Percentiles rank a stretch among this genome's conserved stretches.
Evolutionary conservation across 2,113 vertebrate species (phyloP).

Genomic region (Archocentrus centrarchus): DNA sequence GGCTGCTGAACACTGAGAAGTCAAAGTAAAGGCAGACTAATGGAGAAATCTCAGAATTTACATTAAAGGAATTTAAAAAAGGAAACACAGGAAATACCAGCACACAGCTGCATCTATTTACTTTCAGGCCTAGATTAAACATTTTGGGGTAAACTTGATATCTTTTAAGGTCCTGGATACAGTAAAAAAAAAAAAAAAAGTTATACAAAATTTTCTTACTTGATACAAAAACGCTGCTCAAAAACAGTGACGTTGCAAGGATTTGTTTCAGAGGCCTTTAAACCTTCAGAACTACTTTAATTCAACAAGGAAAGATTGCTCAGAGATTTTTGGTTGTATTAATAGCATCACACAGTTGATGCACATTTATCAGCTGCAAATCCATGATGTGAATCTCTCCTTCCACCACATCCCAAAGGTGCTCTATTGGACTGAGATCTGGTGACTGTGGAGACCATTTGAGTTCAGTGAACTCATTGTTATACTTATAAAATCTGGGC

Average conservation of each 20-base stretch:
- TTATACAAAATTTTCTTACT: no score
- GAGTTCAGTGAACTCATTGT: neutral
- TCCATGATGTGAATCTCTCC: neutral
- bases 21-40: neutral
- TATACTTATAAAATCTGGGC: neutral
- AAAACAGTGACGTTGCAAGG: no score
- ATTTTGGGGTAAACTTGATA: neutral
- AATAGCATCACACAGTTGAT: no score
- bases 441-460: neutral
- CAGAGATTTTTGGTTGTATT: no score
- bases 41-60: neutral
- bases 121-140: neutral
- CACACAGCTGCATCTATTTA: no score
- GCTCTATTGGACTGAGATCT: neutral
- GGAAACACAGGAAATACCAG: neutral
- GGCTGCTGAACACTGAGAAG: neutral
- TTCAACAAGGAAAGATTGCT: no score
- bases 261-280: no score
- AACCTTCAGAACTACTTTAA: no score
- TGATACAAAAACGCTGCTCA: no score
- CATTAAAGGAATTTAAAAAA: neutral
- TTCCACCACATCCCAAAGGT: neutral
- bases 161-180: neutral
- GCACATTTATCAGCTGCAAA: neutral
- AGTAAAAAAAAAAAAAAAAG: no score